Conservation (phyloP, 2,113 vertebrate species). For the Barbus barbus region DNA sequence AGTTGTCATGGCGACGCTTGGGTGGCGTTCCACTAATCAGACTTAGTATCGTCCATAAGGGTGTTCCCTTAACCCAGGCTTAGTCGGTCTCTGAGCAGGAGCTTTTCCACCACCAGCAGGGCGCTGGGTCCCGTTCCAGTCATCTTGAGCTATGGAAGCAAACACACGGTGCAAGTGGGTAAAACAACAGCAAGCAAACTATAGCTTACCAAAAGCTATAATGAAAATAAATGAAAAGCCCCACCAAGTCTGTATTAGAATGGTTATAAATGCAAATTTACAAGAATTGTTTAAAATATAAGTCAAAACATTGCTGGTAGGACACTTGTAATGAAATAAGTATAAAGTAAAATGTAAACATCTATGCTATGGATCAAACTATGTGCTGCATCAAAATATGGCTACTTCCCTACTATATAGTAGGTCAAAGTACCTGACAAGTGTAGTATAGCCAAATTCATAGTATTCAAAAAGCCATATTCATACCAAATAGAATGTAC, state of each 20-base stretch:
- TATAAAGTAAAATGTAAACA: no score
- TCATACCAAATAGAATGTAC: not conserved
- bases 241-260: not conserved
- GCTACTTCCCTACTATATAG: not conserved
- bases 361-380: no score
- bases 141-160: slow-evolving; percentile 84
- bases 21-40: slow-evolving; percentile 60
- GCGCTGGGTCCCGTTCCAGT: slow-evolving; percentile 91
- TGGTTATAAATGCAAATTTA: not conserved
- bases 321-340: no score
- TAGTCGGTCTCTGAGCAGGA: slow-evolving; percentile 83
- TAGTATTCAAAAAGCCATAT: no score
- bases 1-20: slow-evolving; percentile 71
- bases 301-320: no score
- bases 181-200: not conserved
- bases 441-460: no score
- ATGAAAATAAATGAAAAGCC: not conserved
- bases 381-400: no score
- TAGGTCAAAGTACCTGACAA: no score
- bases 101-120: slow-evolving; percentile 83
- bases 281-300: not conserved
- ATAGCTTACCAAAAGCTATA: not conserved
- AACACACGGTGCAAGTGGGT: not conserved
- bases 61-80: slow-evolving; percentile 92
- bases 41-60: slow-evolving; percentile 95